A percentile compares a stretch with the other conserved stretches of the same genome.
Conservation (phyloP, 2,888 invertebrate species). For the Drosophila nigritarsus region DNA sequence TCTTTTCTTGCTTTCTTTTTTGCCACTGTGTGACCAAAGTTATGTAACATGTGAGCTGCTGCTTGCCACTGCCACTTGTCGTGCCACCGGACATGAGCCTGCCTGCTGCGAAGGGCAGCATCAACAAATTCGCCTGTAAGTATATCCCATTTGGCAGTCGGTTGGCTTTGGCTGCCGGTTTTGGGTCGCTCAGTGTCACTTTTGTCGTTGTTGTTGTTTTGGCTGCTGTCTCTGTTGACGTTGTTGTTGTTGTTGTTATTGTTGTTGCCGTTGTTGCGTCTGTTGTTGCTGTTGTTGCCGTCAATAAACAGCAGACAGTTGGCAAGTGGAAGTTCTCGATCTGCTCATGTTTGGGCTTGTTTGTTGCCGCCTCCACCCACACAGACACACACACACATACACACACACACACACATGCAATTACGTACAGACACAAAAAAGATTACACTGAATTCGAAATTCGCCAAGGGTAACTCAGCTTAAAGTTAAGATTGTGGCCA, state of each 20-base stretch:
- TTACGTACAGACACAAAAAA: neutral
- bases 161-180: conserved; percentile 61
- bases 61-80: conserved; percentile 55
- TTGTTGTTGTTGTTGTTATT: conserved; percentile 34
- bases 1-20: conserved; percentile 14
- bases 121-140: conserved; percentile 40
- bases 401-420: conserved; percentile 9
- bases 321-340: conserved; percentile 68
- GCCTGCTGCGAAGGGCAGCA: conserved; percentile 7
- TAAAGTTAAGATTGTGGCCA: neutral
- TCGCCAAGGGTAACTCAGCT: neutral
- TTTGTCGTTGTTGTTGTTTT: conserved; percentile 39
- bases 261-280: conserved; percentile 18
- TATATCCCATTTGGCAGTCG: conserved; percentile 72
- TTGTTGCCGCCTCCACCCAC: conserved; percentile 29
- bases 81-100: conserved; percentile 37
- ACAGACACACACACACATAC: conserved; percentile 22
- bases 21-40: conserved; percentile 39
- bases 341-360: conserved; percentile 51
- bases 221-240: conserved; percentile 46
- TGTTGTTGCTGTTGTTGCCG: conserved; percentile 39
- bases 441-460: neutral
- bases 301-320: conserved; percentile 77
- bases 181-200: conserved; percentile 62
- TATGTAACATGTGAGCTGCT: conserved; percentile 54